phyloP scores from a whole-genome alignment of 2,113 vertebrate genomes.

The Melanostigma gelatinosum region DNA sequence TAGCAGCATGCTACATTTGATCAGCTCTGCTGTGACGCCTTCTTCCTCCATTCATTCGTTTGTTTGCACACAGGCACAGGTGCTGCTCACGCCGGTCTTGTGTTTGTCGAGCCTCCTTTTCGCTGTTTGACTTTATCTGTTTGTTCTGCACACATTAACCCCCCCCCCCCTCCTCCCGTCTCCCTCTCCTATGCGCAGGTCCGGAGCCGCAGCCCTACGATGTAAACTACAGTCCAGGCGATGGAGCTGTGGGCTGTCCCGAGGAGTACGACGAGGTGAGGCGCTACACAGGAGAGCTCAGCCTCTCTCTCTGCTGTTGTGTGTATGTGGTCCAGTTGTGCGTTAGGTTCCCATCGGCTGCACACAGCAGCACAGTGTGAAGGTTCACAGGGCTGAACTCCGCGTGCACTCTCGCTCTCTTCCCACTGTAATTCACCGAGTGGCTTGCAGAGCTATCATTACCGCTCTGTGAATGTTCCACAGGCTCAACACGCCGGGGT shows the following conservation, averaged over 20 bases:
- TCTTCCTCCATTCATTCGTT: background rate
- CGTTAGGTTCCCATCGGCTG: conserved; percentile 3
- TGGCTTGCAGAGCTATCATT: conserved; percentile 73
- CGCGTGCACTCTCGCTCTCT: conserved; percentile 63
- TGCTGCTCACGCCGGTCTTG: background rate
- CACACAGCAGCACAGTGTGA: conserved; percentile 30
- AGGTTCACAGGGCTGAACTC: conserved; percentile 64
- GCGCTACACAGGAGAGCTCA: conserved; percentile 21
- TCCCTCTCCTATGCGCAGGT: conserved; percentile 75
- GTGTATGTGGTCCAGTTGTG: conserved; percentile 28
- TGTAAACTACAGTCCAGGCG: conserved; percentile 85
- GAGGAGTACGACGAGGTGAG: conserved; percentile 96
- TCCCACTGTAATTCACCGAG: conserved; percentile 58
- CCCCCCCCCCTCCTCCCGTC: background rate
- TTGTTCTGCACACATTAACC: conserved; percentile 52
- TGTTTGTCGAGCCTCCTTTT: conserved; percentile 46
- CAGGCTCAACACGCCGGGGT: conserved; percentile 51
- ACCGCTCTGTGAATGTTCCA: conserved; percentile 64
- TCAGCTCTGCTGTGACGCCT: background rate
- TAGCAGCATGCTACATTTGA: background rate
- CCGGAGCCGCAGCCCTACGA: conserved; percentile 86
- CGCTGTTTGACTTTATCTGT: conserved; percentile 38
- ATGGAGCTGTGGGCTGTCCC: conserved; percentile 84
- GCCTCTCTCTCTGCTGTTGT: background rate
- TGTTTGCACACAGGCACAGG: conserved; percentile 21